Evolutionary conservation across 1,140 invertebrate species (phyloP), one percentile per base, ranked within the genome.

Genomic region (Solenopsis fugax): DNA sequence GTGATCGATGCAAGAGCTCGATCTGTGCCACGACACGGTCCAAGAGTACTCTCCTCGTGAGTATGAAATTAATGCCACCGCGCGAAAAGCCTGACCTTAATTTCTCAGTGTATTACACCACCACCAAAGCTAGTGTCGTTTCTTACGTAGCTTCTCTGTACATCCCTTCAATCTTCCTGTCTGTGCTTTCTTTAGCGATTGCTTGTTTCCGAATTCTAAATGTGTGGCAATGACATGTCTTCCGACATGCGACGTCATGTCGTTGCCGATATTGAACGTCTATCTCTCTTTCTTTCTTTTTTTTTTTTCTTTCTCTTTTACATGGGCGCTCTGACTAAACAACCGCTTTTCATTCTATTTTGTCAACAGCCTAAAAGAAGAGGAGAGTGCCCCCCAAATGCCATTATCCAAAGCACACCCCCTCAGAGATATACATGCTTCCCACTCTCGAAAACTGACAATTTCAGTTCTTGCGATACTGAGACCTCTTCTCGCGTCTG

Each of bases 311-410:
- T 13, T 64, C 45, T 86, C 41, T 81, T 13, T 69, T 86, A 58
- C 12, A 82, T 82, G 77, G 64, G 82, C 72, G 56, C 73, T 89
- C 85, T 90, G 88, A 94, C 90, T 93, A 94, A 94, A 93, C 89
- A 88, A 91, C 90, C 87, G 87, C 90, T 93, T 94, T 94, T 88
- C 92, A 93, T 95, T 95, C 93, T 95, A 94, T 95, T 95, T 94
- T 95, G 94, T 95, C 93, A 95, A 95, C 95, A 95, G 95, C 95
- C 92, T 95, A 95, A 95, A 94, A 93, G 94, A 95, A 95, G 95
- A 95, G 94, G 95, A 95, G 92, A 93, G 92, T 90, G 80, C 75
- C 89, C 87, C 86, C 92, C 92, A 92, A 92, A 92, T 93, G 93
- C 92, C 93, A 94, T 95, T 94, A 95, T 93, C 94, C 94, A 94